A percentile compares a stretch with the other conserved stretches of the same genome.
phyloP scores from a whole-genome alignment of 2,888 invertebrate species.

The Geotrupes spiniger region DNA sequence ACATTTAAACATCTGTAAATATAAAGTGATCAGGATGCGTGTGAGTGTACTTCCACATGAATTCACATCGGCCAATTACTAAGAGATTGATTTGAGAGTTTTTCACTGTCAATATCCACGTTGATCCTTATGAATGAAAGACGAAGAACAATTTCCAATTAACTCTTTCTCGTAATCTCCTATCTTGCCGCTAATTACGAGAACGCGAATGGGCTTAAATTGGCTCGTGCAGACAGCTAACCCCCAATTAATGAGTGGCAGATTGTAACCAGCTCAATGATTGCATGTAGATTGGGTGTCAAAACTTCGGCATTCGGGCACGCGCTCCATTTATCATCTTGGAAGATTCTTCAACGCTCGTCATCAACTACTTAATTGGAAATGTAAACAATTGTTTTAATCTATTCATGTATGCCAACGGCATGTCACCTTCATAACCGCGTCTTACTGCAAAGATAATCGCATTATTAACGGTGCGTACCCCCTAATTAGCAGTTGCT shows the following conservation, averaged over 20 bases:
- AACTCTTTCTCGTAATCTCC: constrained; percentile 47
- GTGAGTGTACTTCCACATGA: constrained; percentile 36
- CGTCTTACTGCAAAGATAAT: constrained; percentile 29
- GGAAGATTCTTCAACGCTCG: constrained; percentile 15
- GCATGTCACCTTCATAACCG: constrained; percentile 27
- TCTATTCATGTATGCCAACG: constrained; percentile 16
- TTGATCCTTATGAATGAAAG: constrained; percentile 8
- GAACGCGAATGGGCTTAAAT: constrained; percentile 41
- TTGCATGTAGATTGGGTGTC: constrained; percentile 40
- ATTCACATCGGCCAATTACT: constrained; percentile 36
- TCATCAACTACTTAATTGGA: constrained; percentile 25
- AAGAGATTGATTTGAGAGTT: constrained; percentile 39
- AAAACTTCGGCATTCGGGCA: constrained; percentile 32
- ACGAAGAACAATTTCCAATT: constrained; percentile 45
- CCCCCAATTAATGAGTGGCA: constrained; percentile 43
- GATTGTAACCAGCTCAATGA: constrained; percentile 37
- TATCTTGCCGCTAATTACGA: constrained; percentile 43
- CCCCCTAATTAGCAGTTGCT: constrained; percentile 40
- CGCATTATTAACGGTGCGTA: constrained; percentile 43
- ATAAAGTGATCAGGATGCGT: constrained; percentile 31
- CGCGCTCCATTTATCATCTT: constrained; percentile 29
- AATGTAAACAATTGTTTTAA: constrained; percentile 23
- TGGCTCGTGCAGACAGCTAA: constrained; percentile 42
- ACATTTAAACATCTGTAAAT: constrained; percentile 40
- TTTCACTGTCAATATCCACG: constrained; percentile 31